phyloP scores from a whole-genome alignment of 2,113 vertebrate species.

The Sebastes fasciatus region DNA sequence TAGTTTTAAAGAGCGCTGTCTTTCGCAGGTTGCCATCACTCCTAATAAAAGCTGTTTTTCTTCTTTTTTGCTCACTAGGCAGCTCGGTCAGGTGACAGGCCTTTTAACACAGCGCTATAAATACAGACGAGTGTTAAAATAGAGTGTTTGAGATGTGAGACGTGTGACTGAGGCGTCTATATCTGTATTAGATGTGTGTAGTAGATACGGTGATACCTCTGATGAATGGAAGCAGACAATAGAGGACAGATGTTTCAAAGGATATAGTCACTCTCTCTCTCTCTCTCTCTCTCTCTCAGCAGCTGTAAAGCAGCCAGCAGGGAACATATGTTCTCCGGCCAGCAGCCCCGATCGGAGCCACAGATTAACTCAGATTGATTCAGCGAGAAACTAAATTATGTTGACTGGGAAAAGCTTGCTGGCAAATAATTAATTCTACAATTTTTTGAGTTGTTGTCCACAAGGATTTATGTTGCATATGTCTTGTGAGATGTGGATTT shows the following conservation, averaged over 20 bases:
- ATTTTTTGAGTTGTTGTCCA: constrained; percentile 33
- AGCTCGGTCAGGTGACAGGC: constrained; percentile 72
- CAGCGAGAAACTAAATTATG: constrained; percentile 41
- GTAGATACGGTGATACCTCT: constrained; percentile 39
- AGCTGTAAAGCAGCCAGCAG: constrained; percentile 47
- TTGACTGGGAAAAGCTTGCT: constrained; percentile 31
- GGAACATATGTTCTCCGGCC: constrained; percentile 62
- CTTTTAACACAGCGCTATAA: constrained; percentile 77
- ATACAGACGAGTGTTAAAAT: constrained; percentile 79
- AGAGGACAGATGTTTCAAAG: constrained; percentile 56
- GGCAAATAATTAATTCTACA: constrained; percentile 48
- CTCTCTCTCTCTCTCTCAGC: constrained; percentile 42
- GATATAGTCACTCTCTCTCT: constrained; percentile 9
- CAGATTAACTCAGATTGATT: constrained; percentile 71
- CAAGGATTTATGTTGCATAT: constrained; percentile 39
- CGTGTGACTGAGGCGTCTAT: constrained; percentile 61
- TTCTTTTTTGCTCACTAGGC: constrained; percentile 48
- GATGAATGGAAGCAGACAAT: constrained; percentile 60
- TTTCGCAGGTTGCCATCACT: constrained; percentile 53
- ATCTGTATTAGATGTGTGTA: constrained; percentile 48
- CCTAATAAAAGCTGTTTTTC: constrained; percentile 63
- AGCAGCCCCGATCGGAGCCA: constrained; percentile 39
- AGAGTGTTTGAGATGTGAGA: constrained; percentile 71
- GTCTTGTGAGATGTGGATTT: constrained; percentile 23
- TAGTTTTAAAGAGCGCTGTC: constrained; percentile 58